phyloP scores from a whole-genome alignment of 2,888 invertebrate genomes.

The Melieria crassipennis region DNA sequence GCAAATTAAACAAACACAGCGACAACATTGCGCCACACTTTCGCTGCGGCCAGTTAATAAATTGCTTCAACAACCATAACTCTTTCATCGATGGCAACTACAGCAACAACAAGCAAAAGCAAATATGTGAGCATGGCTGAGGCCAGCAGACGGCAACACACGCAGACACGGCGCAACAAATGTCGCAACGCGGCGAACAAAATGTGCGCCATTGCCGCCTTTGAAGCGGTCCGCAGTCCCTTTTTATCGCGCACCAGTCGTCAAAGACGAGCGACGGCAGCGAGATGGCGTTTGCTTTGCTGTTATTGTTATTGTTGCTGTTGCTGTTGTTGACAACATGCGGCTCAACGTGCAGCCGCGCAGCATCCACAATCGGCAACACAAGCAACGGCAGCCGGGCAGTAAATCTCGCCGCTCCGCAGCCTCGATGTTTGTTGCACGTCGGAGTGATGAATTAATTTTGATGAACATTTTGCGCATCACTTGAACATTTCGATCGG shows the following conservation, averaged over 20 bases:
- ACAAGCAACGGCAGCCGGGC: neutral
- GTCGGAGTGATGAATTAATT: constrained; percentile 26
- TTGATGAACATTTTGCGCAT: constrained; percentile 22
- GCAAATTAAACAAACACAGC: no score
- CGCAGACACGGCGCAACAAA: constrained; percentile 22
- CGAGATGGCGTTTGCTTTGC: neutral
- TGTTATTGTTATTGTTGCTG: constrained; percentile 11
- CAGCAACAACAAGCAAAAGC: constrained; percentile 7
- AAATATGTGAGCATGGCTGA: neutral
- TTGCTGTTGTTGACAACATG: neutral
- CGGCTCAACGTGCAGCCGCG: no score
- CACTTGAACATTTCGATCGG: constrained; percentile 32
- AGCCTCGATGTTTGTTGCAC: neutral
- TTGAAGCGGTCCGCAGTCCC: neutral
- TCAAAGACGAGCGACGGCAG: neutral
- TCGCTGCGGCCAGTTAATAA: no score
- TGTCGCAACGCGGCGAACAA: constrained; percentile 18
- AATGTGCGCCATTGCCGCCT: constrained; percentile 1
- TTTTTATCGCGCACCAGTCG: no score
- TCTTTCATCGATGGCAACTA: constrained; percentile 4
- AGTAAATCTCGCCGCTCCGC: neutral
- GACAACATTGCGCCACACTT: no score
- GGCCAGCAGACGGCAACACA: neutral
- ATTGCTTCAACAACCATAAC: no score
- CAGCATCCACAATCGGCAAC: no score